These are phyloP conservation scores for Sus scrofa DNA, from an alignment of 2,113 vertebrate species.

Conservation along the genomic window T2T-Sscrofa CM000819.6:137350001-137350500, in stretches of 20 bases:
- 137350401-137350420: slow-evolving; percentile 23
- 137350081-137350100: neutral
- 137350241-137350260: neutral
- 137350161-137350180: neutral
- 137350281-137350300: neutral
- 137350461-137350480: neutral
- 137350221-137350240: neutral
- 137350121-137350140: neutral
- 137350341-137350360: neutral
- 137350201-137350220: neutral
- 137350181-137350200: neutral
- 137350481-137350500: neutral
- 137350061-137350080: neutral
- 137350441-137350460: neutral
- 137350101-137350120: neutral
- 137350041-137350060: neutral
- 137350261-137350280: neutral
- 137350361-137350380: neutral
- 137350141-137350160: slow-evolving; percentile 14
- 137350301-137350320: neutral
- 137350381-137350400: neutral
- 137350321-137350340: neutral
- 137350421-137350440: neutral
- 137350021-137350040: neutral
- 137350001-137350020: neutral